phyloP scores from a whole-genome alignment of 2,113 vertebrate genomes.

The Dascyllus trimaculatus region DNA sequence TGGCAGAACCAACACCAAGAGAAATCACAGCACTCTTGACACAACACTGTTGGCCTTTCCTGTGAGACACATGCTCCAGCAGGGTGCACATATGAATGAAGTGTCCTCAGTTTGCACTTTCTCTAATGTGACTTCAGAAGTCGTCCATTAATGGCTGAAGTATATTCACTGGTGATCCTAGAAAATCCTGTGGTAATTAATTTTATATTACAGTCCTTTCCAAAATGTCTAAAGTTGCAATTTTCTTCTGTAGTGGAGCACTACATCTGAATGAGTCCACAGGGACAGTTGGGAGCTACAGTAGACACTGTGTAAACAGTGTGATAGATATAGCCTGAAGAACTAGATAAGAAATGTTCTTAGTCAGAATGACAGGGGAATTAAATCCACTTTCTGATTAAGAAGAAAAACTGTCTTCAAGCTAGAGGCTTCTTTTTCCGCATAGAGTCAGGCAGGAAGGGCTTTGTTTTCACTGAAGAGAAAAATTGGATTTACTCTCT shows the following conservation, averaged over 20 bases:
- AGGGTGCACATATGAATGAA: slow-evolving; percentile 12
- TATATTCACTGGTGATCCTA: not conserved
- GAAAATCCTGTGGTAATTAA: not conserved
- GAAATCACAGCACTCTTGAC: slow-evolving; percentile 24
- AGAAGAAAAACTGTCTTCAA: slow-evolving; percentile 19
- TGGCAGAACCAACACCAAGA: slow-evolving; percentile 25
- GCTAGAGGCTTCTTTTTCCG: slow-evolving; percentile 26
- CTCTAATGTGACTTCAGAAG: not conserved
- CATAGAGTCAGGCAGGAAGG: slow-evolving; percentile 53
- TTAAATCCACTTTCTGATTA: slow-evolving; percentile 42
- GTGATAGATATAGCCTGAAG: slow-evolving; percentile 21
- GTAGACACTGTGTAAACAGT: slow-evolving; percentile 18
- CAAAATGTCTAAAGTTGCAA: not conserved
- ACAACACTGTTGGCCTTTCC: not conserved
- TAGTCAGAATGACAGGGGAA: slow-evolving; percentile 19
- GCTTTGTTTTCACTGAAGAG: slow-evolving; percentile 69
- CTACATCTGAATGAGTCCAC: slow-evolving; percentile 2
- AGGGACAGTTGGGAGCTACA: not conserved
- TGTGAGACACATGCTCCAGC: slow-evolving; percentile 27
- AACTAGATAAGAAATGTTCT: slow-evolving; percentile 24
- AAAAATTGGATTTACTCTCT: slow-evolving; percentile 78
- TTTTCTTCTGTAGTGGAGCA: slow-evolving; percentile 9
- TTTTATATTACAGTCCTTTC: not conserved
- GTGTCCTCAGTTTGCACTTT: not conserved
- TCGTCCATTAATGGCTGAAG: not conserved